These are phyloP conservation scores for Pygoscelis antarcticus DNA, from an alignment of 2,113 vertebrate species.

Conservation along the genomic window DNA sequence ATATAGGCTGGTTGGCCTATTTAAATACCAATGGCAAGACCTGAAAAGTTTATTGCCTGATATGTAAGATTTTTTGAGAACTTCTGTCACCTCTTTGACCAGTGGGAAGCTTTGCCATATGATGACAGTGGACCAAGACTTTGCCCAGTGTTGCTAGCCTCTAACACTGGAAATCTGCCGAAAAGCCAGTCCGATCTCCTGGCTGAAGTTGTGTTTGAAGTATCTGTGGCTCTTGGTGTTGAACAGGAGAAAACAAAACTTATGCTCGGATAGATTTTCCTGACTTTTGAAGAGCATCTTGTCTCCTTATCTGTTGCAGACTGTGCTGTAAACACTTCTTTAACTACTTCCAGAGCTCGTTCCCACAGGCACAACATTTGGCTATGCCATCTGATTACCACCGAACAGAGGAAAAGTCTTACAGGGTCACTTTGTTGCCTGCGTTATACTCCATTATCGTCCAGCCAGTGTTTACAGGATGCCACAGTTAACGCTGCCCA, in stretches of 20 bases:
- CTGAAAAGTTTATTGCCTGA: not conserved
- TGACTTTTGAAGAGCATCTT: constrained; percentile 48
- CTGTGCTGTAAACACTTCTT: constrained; percentile 53
- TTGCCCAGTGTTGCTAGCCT: not conserved
- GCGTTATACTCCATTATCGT: not conserved
- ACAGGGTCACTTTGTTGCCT: not conserved
- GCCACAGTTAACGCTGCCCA: constrained; percentile 59
- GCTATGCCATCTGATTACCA: not conserved
- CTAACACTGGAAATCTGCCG: not conserved
- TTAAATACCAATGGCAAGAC: not conserved
- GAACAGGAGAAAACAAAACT: not conserved
- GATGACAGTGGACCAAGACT: not conserved
- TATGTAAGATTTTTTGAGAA: not conserved
- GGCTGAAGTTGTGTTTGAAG: not conserved
- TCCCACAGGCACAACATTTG: constrained; percentile 51
- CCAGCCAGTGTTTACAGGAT: constrained; percentile 55
- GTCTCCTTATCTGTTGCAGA: constrained; percentile 51
- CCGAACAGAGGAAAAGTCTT: not conserved
- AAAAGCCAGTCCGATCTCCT: not conserved
- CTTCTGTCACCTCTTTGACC: not conserved
- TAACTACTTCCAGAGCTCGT: constrained; percentile 58
- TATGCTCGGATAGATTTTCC: not conserved
- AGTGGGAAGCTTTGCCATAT: not conserved
- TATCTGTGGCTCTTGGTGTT: not conserved
- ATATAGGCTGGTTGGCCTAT: not conserved